These are phyloP conservation scores for Eufriesea mexicana DNA, from an alignment of 1,140 invertebrate genomes.

Conservation along the genomic window DNA sequence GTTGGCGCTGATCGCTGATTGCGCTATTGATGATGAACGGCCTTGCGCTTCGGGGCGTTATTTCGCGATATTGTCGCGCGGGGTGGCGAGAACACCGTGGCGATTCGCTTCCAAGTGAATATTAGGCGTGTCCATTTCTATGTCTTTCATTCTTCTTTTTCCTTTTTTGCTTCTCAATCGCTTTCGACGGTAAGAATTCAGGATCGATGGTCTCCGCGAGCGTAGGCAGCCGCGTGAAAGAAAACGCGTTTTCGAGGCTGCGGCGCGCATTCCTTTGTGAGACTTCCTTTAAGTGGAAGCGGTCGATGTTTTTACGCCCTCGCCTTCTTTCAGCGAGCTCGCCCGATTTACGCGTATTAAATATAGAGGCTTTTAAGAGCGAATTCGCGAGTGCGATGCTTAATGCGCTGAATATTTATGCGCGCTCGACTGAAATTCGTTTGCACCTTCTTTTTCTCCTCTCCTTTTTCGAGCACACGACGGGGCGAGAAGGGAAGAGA, in stretches of 20 bases:
- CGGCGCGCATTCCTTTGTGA: neutral
- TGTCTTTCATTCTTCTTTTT: neutral
- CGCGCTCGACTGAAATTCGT: slow-evolving; percentile 21
- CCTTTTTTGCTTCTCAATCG: neutral
- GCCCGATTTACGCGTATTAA: slow-evolving; percentile 49
- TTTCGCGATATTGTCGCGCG: neutral
- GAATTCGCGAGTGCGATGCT: slow-evolving; percentile 18
- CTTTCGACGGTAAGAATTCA: no score
- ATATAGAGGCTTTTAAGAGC: slow-evolving; percentile 49
- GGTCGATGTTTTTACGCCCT: neutral
- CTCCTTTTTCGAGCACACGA: no score
- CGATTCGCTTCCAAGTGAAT: no score
- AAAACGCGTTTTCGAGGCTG: neutral
- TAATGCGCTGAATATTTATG: slow-evolving; percentile 49
- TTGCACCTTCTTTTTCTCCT: neutral
- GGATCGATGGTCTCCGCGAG: neutral
- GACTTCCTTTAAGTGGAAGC: slow-evolving; percentile 18
- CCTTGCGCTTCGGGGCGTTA: neutral
- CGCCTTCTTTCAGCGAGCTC: neutral
- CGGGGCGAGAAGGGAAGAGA: neutral
- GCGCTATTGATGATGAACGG: neutral
- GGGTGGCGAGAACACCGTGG: no score
- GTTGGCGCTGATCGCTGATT: neutral
- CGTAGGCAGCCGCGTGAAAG: neutral
- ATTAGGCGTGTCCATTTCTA: neutral